Base-by-base conservation (phyloP, 2,888 invertebrate species). In the Cinara cedri region DNA sequence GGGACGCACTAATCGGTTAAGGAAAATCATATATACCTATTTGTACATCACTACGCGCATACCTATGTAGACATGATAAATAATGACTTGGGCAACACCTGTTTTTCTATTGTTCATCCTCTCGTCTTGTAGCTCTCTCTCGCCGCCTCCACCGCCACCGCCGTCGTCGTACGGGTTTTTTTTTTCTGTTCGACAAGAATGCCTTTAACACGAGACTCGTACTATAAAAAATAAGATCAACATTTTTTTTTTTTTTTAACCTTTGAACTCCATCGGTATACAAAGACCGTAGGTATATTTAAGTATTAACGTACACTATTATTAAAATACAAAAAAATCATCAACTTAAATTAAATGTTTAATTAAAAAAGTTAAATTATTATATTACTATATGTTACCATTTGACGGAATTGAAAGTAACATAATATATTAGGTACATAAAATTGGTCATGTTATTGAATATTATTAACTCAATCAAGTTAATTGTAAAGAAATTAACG, bases 61-160 rank as follows among this genome's bases (percentile, higher is more conserved):
- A 62, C 9, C 26, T 51, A 62, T 34, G 34, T 51, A 63, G 62
- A 63, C 63, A 21, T 62, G 72, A 34, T 34, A 34, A 72, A 72
- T 62, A 72, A 74, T 62, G 72, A 57, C 57, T 72, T 46, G 16
- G 34, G 21, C 19, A 63, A 74, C 74, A 51, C 62, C 63, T 74
- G 74, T 34, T 74, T 74, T 46, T 62, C 63, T 51, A 63, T 74
- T 74, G 74, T 74, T 74, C 49, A 6, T 62, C 46, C 60, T 57
- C n/a, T 34, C 3, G 34, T 34, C 34, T 6, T 34, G 34, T n/a
- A 16, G 1, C 21, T 9, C 55, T 19, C 24, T 34, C 34, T 6
- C 34, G 34, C 34, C 34, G 6, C 3, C 34, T 4, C 34, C 34
- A 6, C 34, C 6, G 6, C 3, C 34, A 34, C 34, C 34, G 34